phyloP scores from a whole-genome alignment of 2,113 vertebrate genomes.

The Suncus etruscus region DNA sequence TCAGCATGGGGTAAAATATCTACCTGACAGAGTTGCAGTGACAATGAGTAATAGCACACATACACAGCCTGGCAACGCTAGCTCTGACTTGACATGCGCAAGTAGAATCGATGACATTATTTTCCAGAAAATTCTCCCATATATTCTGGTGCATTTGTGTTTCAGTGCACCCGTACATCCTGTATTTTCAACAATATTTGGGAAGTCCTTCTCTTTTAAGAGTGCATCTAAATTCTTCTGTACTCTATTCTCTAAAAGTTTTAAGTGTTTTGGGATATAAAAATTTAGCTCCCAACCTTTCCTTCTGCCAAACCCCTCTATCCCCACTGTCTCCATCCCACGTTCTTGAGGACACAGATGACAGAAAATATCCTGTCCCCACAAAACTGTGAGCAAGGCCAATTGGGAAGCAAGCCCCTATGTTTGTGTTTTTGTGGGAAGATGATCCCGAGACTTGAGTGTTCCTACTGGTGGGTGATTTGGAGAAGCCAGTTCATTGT shows the following conservation, averaged over 20 bases:
- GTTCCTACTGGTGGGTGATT: neutral
- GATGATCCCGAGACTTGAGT: neutral
- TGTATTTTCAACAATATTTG: conserved; percentile 37
- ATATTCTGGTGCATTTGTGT: neutral
- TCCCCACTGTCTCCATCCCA: too few relatives aligned
- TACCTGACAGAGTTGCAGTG: conserved; percentile 2
- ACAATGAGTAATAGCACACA: neutral
- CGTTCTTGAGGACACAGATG: neutral
- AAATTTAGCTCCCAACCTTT: neutral
- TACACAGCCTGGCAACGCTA: neutral
- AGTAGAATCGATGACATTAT: neutral
- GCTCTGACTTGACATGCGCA: neutral
- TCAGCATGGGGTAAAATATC: neutral
- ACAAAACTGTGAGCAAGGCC: neutral
- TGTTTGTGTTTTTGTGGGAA: neutral
- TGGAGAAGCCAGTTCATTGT: neutral
- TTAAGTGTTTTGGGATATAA: neutral
- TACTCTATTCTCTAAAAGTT: neutral
- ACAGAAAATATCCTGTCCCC: neutral
- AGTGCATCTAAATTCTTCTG: conserved; percentile 23
- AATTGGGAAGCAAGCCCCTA: neutral
- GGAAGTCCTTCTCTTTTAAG: conserved; percentile 38
- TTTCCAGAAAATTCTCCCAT: neutral
- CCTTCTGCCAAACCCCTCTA: too few relatives aligned
- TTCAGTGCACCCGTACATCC: neutral